These are phyloP conservation scores for Galendromus occidentalis DNA, from an alignment of 1,140 invertebrate genomes.

Conservation along the genomic window DNA sequence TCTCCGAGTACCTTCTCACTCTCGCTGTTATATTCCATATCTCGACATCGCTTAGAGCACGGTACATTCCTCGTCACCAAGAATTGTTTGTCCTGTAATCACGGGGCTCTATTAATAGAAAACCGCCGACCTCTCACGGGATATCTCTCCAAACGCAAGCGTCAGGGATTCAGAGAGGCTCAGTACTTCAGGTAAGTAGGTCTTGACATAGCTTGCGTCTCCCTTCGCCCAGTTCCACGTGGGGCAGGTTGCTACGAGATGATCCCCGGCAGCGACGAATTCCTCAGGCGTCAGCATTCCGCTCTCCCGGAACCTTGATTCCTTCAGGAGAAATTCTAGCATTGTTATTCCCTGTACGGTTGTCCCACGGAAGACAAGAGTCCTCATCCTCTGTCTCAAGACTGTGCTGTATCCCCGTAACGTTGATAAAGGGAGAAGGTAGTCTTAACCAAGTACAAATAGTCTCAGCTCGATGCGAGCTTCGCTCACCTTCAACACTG, in stretches of 20 bases:
- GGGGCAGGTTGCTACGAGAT: constrained; percentile 94
- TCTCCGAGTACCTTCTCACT: constrained; percentile 31
- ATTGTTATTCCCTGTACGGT: no score
- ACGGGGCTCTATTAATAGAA: no score
- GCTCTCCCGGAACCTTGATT: constrained; percentile 95
- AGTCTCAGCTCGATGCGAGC: constrained; percentile 21
- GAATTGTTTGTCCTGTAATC: constrained; percentile 70
- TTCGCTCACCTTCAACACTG: constrained; percentile 61
- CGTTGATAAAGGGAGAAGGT: no score
- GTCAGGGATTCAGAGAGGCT: not conserved
- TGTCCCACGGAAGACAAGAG: no score
- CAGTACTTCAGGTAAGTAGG: constrained; percentile 50
- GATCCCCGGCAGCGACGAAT: constrained; percentile 92
- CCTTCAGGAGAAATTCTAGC: no score
- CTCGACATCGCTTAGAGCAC: constrained; percentile 75
- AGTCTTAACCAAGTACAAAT: no score
- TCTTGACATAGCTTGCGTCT: constrained; percentile 59
- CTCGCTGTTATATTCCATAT: constrained; percentile 37
- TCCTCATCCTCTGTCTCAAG: no score
- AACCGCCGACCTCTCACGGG: constrained; percentile 21
- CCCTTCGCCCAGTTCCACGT: constrained; percentile 96
- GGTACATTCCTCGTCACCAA: constrained; percentile 88
- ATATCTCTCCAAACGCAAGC: constrained; percentile 15
- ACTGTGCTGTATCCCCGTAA: no score
- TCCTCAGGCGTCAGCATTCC: constrained; percentile 74